Conservation (phyloP, 1,140 invertebrate species). For the Lethrus apterus region DNA sequence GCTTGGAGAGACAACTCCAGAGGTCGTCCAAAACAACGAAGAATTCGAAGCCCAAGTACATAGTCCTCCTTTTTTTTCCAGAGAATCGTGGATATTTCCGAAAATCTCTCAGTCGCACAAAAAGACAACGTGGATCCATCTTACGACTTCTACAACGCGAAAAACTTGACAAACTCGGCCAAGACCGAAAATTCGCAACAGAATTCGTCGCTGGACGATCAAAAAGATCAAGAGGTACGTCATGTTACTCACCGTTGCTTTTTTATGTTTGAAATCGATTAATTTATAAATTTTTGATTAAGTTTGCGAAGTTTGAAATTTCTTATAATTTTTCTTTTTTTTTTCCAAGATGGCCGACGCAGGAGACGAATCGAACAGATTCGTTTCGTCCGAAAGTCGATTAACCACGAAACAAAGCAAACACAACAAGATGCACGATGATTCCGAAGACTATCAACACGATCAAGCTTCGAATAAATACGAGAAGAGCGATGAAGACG, state of each 20-base stretch:
- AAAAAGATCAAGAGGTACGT: conserved; percentile 19
- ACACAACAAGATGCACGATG: conserved; percentile 6
- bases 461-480: neutral
- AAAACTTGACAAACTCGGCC: conserved; percentile 52
- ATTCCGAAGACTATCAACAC: conserved; percentile 11
- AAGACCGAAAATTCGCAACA: conserved; percentile 19
- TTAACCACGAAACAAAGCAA: too few species aligned
- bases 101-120: conserved; percentile 60
- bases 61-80: conserved; percentile 32
- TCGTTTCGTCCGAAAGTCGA: too few species aligned
- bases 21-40: neutral
- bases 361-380: too few species aligned
- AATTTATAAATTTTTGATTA: too few species aligned
- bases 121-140: conserved; percentile 53
- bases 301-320: neutral
- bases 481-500: conserved; percentile 46
- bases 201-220: conserved; percentile 16
- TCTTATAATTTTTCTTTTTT: too few species aligned
- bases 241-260: too few species aligned
- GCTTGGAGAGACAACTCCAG: neutral
- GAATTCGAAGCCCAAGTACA: neutral
- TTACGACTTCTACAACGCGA: conserved; percentile 66
- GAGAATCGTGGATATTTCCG: conserved; percentile 75
- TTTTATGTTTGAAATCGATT: too few species aligned
- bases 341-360: too few species aligned